Base-by-base conservation (phyloP, 2,797 vertebrate species). In the Melanotaenia trifasciata region DNA sequence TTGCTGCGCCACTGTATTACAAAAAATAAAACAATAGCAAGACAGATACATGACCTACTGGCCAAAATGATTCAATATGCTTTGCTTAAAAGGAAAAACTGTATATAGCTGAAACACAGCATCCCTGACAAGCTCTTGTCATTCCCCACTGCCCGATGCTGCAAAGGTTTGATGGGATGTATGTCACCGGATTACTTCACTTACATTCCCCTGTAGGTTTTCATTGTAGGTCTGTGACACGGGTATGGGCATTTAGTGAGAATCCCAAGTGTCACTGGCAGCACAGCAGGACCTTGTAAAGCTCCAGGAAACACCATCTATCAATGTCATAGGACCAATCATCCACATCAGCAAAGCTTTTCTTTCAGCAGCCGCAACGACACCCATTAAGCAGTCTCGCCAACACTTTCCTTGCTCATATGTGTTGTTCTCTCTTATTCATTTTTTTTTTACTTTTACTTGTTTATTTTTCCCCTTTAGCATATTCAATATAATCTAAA, bases 261-360 rank as follows among this genome's bases (percentile, higher is more conserved):
- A 93, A 80, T 92, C 90, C 90, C 89, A 73, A 89, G 91, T 92
- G 91, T 92, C 91, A 87, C 77, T 83, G 74, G 86, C 83, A 86
- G 89, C 86, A 79, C 93, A 86, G 88, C 84, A 86, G 90, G 90
- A 85, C 78, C 78, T 80, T 32, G 75, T 68, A 78, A 87, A 81
- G 90, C 91, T 89, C 89, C 87, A 83, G 81, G 88, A 92, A 90
- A 87, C 88, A 87, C 88, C 81, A 94, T 94, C 87, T 89, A 93
- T 94, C 93, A 92, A 89, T 93, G 93, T 90, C 92, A 90, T 72
- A 79, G 83, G 84, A 70, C 87, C 84, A 90, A 89, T 92, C 93
- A 93, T 92, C 92, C 91, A 84, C 76, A 89, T 89, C 89, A 85
- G 84, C 84, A 70, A 82, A 76, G 82, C 84, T 76, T 89, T 91